Evolutionary conservation across 2,113 vertebrate genomes (phyloP).

Genomic region (Lophotis ruficrista): DNA sequence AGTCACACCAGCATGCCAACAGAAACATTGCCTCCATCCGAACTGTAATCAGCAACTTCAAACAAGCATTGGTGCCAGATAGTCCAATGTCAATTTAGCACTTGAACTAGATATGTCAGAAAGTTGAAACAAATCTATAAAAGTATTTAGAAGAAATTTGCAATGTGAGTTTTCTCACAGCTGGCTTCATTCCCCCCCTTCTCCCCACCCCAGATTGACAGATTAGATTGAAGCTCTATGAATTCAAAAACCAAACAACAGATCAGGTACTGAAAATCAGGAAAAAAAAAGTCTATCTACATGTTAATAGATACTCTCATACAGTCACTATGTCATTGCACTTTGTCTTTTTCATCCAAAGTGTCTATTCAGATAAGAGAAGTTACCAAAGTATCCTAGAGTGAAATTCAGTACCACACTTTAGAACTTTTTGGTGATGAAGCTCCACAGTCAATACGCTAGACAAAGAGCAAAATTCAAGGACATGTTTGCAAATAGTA

Average conservation of each 20-base stretch:
- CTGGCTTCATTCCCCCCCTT: not conserved
- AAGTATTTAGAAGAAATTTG: slow-evolving; percentile 39
- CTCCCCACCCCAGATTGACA: not conserved
- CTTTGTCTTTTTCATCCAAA: not conserved
- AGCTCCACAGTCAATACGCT: not conserved
- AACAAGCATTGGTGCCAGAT: slow-evolving; percentile 14
- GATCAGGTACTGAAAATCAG: not conserved
- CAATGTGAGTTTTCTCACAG: not conserved
- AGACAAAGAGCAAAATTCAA: slow-evolving; percentile 23
- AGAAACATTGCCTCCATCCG: not conserved
- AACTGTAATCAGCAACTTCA: slow-evolving; percentile 6
- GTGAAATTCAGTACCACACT: not conserved
- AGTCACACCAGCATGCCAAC: not conserved
- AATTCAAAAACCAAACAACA: not conserved
- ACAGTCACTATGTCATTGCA: not conserved
- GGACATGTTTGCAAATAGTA: not conserved
- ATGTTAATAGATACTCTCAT: not conserved
- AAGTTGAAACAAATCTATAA: slow-evolving; percentile 8
- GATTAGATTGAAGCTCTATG: not conserved
- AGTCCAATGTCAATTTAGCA: slow-evolving; percentile 32
- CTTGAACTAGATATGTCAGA: slow-evolving; percentile 39
- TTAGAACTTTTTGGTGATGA: not conserved
- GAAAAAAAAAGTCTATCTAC: not conserved
- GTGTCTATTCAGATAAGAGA: not conserved
- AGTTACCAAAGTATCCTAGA: not conserved